Evolutionary conservation across 2,888 invertebrate species (phyloP).

Genomic region (Acleris cristana): DNA sequence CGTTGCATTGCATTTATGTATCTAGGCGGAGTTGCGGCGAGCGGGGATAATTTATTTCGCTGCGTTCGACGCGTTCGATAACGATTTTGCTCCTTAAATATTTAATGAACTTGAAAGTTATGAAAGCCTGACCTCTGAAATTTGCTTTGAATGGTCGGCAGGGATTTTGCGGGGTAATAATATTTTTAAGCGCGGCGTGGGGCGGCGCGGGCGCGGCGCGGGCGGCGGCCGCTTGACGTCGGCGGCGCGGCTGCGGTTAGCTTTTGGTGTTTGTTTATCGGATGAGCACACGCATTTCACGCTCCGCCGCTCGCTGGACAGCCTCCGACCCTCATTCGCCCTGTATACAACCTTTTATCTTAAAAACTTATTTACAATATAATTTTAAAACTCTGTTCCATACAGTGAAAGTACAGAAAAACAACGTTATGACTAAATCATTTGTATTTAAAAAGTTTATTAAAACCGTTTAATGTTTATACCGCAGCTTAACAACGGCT

Average conservation of each 20-base stretch:
- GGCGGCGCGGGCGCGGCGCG: constrained; percentile 22
- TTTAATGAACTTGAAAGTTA: constrained; percentile 26
- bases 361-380: neutral
- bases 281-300: constrained; percentile 55
- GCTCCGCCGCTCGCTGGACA: constrained; percentile 49
- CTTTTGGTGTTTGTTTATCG: constrained; percentile 55
- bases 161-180: constrained; percentile 39
- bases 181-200: constrained; percentile 37
- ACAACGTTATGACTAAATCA: neutral
- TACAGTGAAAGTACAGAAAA: neutral
- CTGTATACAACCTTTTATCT: constrained; percentile 18
- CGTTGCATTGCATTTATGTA: constrained; percentile 12
- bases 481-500: no score
- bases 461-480: neutral
- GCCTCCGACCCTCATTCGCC: constrained; percentile 44
- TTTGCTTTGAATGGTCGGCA: constrained; percentile 24
- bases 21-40: constrained; percentile 4
- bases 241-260: constrained; percentile 44
- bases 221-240: constrained; percentile 23
- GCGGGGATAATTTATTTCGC: neutral
- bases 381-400: neutral
- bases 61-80: constrained; percentile 6
- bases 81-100: constrained; percentile 18
- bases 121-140: constrained; percentile 33
- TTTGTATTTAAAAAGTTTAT: neutral